Base-by-base conservation (phyloP, 1,140 invertebrate genomes). In the Pseudomyrmex concolor region DNA sequence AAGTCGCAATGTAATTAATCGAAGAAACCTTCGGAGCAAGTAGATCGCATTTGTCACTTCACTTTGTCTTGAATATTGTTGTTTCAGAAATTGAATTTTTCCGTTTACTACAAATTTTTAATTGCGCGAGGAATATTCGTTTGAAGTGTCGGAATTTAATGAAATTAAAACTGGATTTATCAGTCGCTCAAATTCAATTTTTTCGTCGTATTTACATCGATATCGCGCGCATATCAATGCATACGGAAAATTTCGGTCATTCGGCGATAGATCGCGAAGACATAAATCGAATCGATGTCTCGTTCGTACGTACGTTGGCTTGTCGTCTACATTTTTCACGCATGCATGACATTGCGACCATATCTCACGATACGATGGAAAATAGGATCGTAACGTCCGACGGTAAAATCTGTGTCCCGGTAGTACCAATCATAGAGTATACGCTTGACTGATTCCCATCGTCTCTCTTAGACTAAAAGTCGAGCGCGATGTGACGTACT, bases 301-400 rank as follows among this genome's bases (percentile, higher is more conserved):
- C 76, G 76, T 80, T 80, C 66, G 66, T 50, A 80, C 82, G 82
- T 80, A 80, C 76, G 34, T 64, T 66, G 73, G 74, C 82, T 83
- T 67, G 82, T 80, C 77, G 82, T 84, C 78, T 83, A 83, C 66
- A 70, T 84, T 84, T 71, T 84, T 72, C 80, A 70, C 55, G 64
- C 57, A 72, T 84, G 64, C 63, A 72, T 77, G 83, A 55, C 83
- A 34, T 62, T 25, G 64, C 64, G 50, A 62, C 80, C 48, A 59
- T 83, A 82, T 64, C 63, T 68, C 82, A 68, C 51, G 54, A 84
- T 64, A 84, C 77, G 83, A 77, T 84, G 81, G 73, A 86, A 86
- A 86, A 86, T 83, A 84, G 84, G 85, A 84, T 86, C 85, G 74
- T 86, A 86, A 86, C 82, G 84, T 67, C 51, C 62, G 78, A 76